Conservation (phyloP, 2,888 invertebrate species). For the Cylindroiulus punctatus region DNA sequence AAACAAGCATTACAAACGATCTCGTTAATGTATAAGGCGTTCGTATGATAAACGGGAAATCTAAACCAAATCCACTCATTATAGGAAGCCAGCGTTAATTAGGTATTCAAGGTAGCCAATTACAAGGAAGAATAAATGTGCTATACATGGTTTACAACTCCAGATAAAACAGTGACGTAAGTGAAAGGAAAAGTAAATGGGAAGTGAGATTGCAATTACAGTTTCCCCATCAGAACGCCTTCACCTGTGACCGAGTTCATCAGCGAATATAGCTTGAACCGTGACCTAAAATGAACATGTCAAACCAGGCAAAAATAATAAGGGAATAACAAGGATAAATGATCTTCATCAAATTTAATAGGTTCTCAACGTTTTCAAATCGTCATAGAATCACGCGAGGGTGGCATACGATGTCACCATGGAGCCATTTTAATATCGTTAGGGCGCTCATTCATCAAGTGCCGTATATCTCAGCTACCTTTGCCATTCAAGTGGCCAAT, state of each 20-base stretch:
- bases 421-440: not conserved
- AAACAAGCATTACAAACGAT: not conserved
- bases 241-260: constrained; percentile 35
- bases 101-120: not conserved
- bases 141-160: not conserved
- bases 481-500: constrained; percentile 33
- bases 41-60: not conserved
- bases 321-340: constrained; percentile 33
- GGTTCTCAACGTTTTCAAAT: constrained; percentile 20
- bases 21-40: not conserved
- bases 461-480: constrained; percentile 6
- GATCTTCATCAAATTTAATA: constrained; percentile 35
- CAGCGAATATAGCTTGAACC: constrained; percentile 2
- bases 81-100: not conserved
- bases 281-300: not conserved
- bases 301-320: not conserved
- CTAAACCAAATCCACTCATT: not conserved
- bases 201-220: constrained; percentile 21
- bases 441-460: constrained; percentile 17
- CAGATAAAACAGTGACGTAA: constrained; percentile 19
- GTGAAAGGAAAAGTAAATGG: not conserved
- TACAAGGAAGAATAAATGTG: not conserved
- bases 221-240: constrained; percentile 1
- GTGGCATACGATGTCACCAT: constrained; percentile 21
- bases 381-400: not conserved